Conservation (phyloP, 2,888 invertebrate genomes). For the Phalera bucephala region DNA sequence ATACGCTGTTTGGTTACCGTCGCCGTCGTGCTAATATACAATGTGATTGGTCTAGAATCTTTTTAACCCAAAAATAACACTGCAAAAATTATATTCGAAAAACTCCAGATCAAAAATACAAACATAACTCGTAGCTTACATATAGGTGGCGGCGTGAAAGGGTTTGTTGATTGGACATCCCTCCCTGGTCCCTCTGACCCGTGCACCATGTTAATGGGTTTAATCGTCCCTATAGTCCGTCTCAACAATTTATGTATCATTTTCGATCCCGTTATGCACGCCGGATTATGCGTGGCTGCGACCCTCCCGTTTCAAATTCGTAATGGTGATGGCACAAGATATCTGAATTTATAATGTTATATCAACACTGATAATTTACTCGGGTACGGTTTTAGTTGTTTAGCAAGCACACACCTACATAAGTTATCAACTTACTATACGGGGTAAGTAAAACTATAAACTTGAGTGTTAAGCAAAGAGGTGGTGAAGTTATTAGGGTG, state of each 20-base stretch:
- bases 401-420: slow-evolving; percentile 15
- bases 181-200: slow-evolving; percentile 63
- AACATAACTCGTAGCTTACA: slow-evolving; percentile 23
- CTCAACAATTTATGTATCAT: slow-evolving; percentile 80
- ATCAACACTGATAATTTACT: slow-evolving; percentile 42
- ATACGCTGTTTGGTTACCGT: no score
- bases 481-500: slow-evolving; percentile 11
- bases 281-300: slow-evolving; percentile 67
- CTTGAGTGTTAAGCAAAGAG: slow-evolving; percentile 1
- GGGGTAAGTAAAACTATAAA: slow-evolving; percentile 7
- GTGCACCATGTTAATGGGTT: slow-evolving; percentile 76
- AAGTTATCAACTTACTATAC: slow-evolving; percentile 17
- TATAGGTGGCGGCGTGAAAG: slow-evolving; percentile 44
- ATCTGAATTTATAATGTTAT: slow-evolving; percentile 64
- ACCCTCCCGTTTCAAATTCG: slow-evolving; percentile 54
- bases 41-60: no score
- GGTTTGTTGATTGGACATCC: slow-evolving; percentile 73
- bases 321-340: slow-evolving; percentile 63
- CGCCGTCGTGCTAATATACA: no score
- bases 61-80: no score
- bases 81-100: no score
- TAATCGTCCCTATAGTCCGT: slow-evolving; percentile 77
- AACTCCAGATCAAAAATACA: no score
- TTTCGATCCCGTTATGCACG: slow-evolving; percentile 80
- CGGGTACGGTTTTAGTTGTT: slow-evolving; percentile 18